Base-by-base conservation (phyloP, 2,797 vertebrate genomes). In the Aeoliscus strigatus region DNA sequence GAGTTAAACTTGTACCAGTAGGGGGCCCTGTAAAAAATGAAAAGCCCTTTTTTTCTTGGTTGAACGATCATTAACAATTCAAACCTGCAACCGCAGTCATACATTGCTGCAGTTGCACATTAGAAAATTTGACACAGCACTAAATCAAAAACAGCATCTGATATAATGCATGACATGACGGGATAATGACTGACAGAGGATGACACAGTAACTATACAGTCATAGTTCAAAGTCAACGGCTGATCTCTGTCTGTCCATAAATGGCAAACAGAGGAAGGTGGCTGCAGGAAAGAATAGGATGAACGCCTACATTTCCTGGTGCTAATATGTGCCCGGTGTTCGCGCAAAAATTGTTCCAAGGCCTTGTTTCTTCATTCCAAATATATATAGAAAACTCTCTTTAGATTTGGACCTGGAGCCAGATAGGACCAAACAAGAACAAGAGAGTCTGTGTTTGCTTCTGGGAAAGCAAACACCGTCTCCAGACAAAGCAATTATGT, bases 121-220 rank as follows among this genome's bases (percentile, higher is more conserved):
- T 41, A 27, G 35, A 5, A 29, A 26, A 15, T 12, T 14, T 36
- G 9, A 3, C 41, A 37, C 2, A 2, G 15, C 29, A 28, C 10
- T 14, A 25, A 51, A 46, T 40, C 15, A 10, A 49, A 10, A 49
- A 4, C 32, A n/a, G 4, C n/a, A 28, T 40, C 27, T 50, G 42
- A 58, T 5, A 39, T 40, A 51, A 44, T 28, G 16, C 27, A 45
- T 66, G 37, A 43, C 33, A 45, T 28, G 47, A 39, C 26, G 54
- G 34, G 28, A 51, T 45, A 63, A 66, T 63, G 48, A 63, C 58
- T 55, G 39, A 51, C 47, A 36, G 35, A 5, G 8, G 33, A 39
- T 39, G 30, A 37, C 27, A 40, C 39, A 27, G 27, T 30, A 27
- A 28, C 30, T 3, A 9, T 5, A 47, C n/a, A n/a, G 32, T 14